A percentile compares a stretch with the other conserved stretches of the same genome.
These are phyloP conservation scores for Stictonetta naevosa DNA, from an alignment of 2,113 vertebrate species.

Conservation along the genomic window DNA sequence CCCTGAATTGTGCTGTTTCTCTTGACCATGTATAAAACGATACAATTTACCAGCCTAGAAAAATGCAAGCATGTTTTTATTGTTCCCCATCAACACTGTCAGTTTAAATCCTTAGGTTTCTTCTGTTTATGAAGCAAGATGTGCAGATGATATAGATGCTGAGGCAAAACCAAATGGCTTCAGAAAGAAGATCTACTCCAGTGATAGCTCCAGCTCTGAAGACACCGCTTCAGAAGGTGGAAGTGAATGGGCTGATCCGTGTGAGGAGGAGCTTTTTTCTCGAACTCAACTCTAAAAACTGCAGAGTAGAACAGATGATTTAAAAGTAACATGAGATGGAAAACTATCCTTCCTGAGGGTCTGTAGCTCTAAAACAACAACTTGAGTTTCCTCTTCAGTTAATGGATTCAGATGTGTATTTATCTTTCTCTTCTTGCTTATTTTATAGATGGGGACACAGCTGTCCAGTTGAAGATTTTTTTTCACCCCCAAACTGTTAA, in stretches of 20 bases:
- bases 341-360: conserved; percentile 79
- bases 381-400: conserved; percentile 87
- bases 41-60: not conserved
- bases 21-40: not conserved
- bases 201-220: conserved; percentile 83
- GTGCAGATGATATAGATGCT: conserved; percentile 77
- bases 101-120: conserved; percentile 84
- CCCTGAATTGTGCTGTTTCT: not conserved
- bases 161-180: conserved; percentile 75
- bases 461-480: conserved; percentile 77
- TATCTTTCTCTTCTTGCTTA: conserved; percentile 85
- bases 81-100: conserved; percentile 63
- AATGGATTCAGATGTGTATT: conserved; percentile 85
- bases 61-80: not conserved
- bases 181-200: conserved; percentile 78
- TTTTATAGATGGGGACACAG: conserved; percentile 83
- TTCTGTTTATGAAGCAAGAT: conserved; percentile 91
- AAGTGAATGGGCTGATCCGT: conserved; percentile 80
- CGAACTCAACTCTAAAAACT: conserved; percentile 82
- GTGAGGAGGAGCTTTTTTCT: conserved; percentile 82
- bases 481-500: conserved; percentile 69
- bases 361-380: conserved; percentile 81
- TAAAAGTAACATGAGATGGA: conserved; percentile 64
- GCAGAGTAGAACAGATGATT: conserved; percentile 70
- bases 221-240: conserved; percentile 83